phyloP scores from a whole-genome alignment of 2,797 vertebrate genomes.

The Chaenodraco wilsoni region DNA sequence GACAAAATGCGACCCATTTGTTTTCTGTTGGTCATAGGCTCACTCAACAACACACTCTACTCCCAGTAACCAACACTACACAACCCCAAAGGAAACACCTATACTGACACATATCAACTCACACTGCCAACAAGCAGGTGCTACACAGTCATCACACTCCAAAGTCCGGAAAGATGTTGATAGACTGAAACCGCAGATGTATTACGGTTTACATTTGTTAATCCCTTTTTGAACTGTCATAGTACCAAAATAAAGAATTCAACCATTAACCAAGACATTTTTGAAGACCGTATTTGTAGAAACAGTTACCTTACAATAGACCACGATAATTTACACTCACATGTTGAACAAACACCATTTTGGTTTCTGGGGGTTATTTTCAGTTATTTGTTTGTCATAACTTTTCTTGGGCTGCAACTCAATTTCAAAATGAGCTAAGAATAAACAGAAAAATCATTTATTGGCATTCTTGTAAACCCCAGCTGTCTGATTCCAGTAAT shows the following conservation, averaged over 20 bases:
- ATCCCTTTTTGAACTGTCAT: conserved; percentile 25
- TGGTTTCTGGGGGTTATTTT: conserved; percentile 48
- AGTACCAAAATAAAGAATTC: conserved; percentile 38
- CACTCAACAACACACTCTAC: conserved; percentile 39
- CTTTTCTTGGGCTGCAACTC: conserved; percentile 13
- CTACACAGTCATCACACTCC: not conserved
- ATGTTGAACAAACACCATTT: conserved; percentile 46
- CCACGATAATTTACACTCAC: conserved; percentile 10
- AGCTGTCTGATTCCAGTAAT: conserved; percentile 19
- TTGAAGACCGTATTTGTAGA: conserved; percentile 49
- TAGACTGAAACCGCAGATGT: not conserved
- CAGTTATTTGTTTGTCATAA: conserved; percentile 46
- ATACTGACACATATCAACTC: conserved; percentile 19
- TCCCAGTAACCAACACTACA: conserved; percentile 25
- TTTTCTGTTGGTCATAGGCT: conserved; percentile 45
- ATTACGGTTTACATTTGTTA: conserved; percentile 3
- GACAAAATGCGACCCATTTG: conserved; percentile 31
- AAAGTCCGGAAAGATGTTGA: conserved; percentile 9
- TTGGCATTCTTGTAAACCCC: conserved; percentile 29
- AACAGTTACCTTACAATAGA: conserved; percentile 28
- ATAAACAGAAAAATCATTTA: conserved; percentile 30
- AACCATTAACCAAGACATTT: conserved; percentile 33
- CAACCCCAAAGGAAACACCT: conserved; percentile 40
- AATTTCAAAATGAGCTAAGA: conserved; percentile 41
- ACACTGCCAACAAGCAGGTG: conserved; percentile 13